Base-by-base conservation (phyloP, 1,140 invertebrate genomes). In the Solenopsis fugax region DNA sequence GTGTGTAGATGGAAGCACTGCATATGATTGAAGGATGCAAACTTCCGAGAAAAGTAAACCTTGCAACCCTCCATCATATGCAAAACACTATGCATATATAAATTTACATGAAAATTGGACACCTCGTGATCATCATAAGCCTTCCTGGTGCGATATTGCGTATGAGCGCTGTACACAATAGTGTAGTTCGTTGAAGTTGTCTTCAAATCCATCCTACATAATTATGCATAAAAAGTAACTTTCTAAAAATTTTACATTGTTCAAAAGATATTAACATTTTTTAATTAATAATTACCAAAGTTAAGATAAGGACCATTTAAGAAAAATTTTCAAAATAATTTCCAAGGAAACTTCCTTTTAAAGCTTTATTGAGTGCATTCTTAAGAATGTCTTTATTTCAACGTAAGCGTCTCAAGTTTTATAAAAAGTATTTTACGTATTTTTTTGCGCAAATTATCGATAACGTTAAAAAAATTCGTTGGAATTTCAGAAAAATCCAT, bases 81-180 rank as follows among this genome's bases (percentile, higher is more conserved):
- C 77, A 81, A 81, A 81, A 81, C 34, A 69, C 62, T 81, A 71
- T 54, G 64, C 77, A 81, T 81, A 81, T 81, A 81, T 81, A 81
- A 81, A 81, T 81, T 81, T 81, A 69, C 64, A 81, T 81, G 64
- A 81, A 81, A 81, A 81, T 81, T 71, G 64, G 48, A 81, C 77
- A 80, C 34, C 21, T 81, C 64, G n/a, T 54, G 48, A 81, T 69
- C 77, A 64, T 78, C 76, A 69, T 81, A 81, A 81, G 64, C 77
- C 48, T 80, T 67, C 29, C 62, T 80, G n/a, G 29, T 54, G n/a
- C 24, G 41, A 45, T 81, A 80, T 54, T 18, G n/a, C 65, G 3
- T 69, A 54, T n/a, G 21, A 62, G 3, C 16, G 10, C 37, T 60
- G 41, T 58, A 41, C 21, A 64, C 62, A 69, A 69, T 50, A 50